Base-by-base conservation (phyloP, 2,888 invertebrate genomes). In the Geophilus truncorum region DNA sequence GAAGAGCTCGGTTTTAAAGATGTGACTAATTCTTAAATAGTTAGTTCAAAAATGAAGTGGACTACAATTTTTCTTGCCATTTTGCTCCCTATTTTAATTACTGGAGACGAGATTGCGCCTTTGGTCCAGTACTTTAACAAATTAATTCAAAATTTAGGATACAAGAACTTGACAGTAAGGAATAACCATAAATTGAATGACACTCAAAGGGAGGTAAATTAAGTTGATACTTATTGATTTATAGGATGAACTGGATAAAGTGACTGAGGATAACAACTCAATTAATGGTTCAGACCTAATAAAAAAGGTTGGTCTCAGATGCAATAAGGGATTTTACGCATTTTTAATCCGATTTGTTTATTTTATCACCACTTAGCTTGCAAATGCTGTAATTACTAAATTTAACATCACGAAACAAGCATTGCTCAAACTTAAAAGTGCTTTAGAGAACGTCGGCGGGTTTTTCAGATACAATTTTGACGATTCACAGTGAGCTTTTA, bases 351-450 rank as follows among this genome's bases (percentile, higher is more conserved):
- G 2, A 77, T 57, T 57, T 57, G 23, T 57, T 57, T 2, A 6
- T 30, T 32, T 9, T 21, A 21, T 28, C 28, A 76, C n/a, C 21
- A 23, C 9, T 32, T 30, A 77, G 77, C 77, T 77, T 77, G 23
- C 77, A 4, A 32, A 21, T 30, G 77, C 77, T 6, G 32, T 77
- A 30, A 32, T 30, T 7, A 30, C 28, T 12, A 77, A 77, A 77
- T 77, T 77, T 32, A 77, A 77, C 18, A 34, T 3, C 7, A 77
- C 77, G 5, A 77, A 77, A 77, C 15, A 77, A 30, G 77, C 77
- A 9, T 77, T 77, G 18, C 34, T 5, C 10, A 77, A 77, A 15
- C 32, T 77, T 25, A 28, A 30, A 21, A 30, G 7, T 32, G 75
- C 75, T 12, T 12, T 21, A 12, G 75, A 75, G 21, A 10, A 12